Evolutionary conservation across 2,797 vertebrate genomes (phyloP), one percentile per base, ranked within the genome.

Genomic region (Erethizon dorsatum): DNA sequence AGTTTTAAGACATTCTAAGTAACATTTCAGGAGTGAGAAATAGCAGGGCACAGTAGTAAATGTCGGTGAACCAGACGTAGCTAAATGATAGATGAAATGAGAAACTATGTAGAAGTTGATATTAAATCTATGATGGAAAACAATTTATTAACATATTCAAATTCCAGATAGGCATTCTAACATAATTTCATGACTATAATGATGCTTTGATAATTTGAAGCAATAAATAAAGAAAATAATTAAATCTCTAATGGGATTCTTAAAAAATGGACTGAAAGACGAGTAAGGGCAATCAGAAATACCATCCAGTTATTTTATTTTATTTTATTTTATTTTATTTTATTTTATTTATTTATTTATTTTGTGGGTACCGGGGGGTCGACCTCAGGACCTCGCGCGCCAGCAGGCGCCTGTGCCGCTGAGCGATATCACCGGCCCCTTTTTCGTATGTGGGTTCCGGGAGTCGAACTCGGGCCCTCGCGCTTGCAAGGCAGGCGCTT

Each of bases 201-300:
- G 26, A 63, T 28, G n/a, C 17, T 31, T 82, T 91, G 56, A 63
- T 41, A 47, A 56, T 71, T 75, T 65, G 24, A 87, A 63, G 9
- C 20, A 17, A 6, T 65, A 94, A 67, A 6, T 63, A 79, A 78
- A 95, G 90, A n/a, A 75, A 95, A 80, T 41, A 67, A 50, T 69
- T 52, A 33, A 41, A 79, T 2, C 12, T 37, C 54, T n/a, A 56
- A 6, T 31, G n/a, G 41, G 4, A 75, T 28, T 50, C 41, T 91
- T 47, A 50, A 77, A 69, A 73, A 88, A 24, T 50, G 6, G 4
- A 82, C 31, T 67, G n/a, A 85, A 73, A 17, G 17, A 57, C 45
- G 33, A 61, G 20, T 41, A 91, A 91, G 14, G 13, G 7, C 20
- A 45, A 18, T 33, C 61, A 50, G 52, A 80, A 50, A 57, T n/a